Percentiles rank a stretch among this genome's conserved stretches.
phyloP scores from a whole-genome alignment of 2,113 vertebrate species.

The Muntiacus muntjak region DNA sequence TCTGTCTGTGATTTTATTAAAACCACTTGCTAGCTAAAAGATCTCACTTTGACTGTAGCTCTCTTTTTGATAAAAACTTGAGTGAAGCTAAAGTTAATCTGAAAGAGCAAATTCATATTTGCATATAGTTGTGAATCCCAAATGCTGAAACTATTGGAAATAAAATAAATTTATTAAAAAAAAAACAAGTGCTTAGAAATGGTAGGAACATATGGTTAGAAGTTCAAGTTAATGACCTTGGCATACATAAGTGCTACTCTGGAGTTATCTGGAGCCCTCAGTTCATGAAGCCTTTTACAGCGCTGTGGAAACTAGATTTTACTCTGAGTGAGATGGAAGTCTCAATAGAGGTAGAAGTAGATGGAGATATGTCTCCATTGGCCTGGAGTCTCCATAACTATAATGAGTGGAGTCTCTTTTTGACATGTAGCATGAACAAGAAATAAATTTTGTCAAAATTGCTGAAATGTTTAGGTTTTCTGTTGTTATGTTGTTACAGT shows the following conservation, averaged over 20 bases:
- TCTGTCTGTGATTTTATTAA: neutral
- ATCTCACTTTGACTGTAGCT: constrained; percentile 6
- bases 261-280: neutral
- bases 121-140: neutral
- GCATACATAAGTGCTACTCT: neutral
- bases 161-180: neutral
- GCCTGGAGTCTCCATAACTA: neutral
- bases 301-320: neutral
- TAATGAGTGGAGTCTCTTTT: neutral
- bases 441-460: neutral
- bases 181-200: neutral
- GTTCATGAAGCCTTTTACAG: neutral
- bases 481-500: neutral
- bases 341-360: neutral
- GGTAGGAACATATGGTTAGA: neutral
- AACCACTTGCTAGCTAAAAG: constrained; percentile 7
- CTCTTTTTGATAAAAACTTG: constrained; percentile 27
- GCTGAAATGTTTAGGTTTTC: neutral
- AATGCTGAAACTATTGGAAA: constrained; percentile 11
- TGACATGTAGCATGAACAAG: neutral
- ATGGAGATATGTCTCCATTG: neutral
- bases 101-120: constrained; percentile 31
- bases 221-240: neutral
- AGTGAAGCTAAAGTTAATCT: constrained; percentile 21
- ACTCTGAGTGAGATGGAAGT: neutral